Conservation (phyloP, 2,797 vertebrate genomes). For the Protosalanx chinensis region DNA sequence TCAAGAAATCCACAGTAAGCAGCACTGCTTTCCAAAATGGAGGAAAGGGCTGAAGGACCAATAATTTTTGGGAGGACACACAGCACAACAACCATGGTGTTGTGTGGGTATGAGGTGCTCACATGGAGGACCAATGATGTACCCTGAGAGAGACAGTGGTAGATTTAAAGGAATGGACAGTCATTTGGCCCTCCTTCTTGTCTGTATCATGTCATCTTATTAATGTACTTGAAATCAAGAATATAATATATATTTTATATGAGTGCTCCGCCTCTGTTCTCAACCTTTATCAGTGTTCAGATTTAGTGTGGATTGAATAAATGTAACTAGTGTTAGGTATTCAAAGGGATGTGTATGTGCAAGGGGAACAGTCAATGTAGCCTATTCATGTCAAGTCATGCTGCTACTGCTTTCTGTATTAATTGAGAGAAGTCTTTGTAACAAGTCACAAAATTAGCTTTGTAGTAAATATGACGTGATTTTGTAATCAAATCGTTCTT, state of each 20-base stretch:
- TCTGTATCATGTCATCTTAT: constrained; percentile 3
- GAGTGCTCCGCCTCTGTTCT: constrained; percentile 36
- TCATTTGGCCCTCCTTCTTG: not conserved
- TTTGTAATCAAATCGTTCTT: constrained; percentile 55
- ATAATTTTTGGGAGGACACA: not conserved
- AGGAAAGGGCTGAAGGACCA: constrained; percentile 82
- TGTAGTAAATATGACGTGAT: constrained; percentile 45
- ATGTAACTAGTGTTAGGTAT: constrained; percentile 27
- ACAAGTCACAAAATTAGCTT: constrained; percentile 29
- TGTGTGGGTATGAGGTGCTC: constrained; percentile 12
- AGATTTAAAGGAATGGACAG: constrained; percentile 13
- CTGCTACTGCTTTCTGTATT: constrained; percentile 49
- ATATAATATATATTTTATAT: constrained; percentile 30
- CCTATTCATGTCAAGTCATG: constrained; percentile 35
- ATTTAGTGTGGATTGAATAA: constrained; percentile 27
- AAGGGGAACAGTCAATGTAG: constrained; percentile 38
- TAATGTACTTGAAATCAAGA: constrained; percentile 30
- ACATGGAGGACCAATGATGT: constrained; percentile 11
- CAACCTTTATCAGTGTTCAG: constrained; percentile 25
- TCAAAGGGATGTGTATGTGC: constrained; percentile 36
- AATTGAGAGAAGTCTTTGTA: constrained; percentile 24
- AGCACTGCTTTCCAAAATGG: constrained; percentile 77
- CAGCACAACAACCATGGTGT: constrained; percentile 1
- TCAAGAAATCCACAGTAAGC: constrained; percentile 87
- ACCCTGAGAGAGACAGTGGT: constrained; percentile 24